Base-by-base conservation (phyloP, 2,888 invertebrate species). In the Dryadula phaetusa region DNA sequence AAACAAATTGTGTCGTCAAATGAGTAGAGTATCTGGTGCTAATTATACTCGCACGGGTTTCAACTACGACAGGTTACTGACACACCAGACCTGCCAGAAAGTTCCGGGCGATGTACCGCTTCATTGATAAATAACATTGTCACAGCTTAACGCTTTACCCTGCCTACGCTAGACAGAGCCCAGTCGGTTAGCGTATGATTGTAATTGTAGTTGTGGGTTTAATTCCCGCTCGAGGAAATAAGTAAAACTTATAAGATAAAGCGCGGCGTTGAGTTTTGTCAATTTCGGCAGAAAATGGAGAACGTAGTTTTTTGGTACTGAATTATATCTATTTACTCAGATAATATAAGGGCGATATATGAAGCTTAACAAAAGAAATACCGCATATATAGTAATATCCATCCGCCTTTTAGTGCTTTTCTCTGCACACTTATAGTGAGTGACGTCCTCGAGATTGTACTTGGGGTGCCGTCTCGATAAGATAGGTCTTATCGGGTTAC, bases 41-140 rank as follows among this genome's bases (percentile, higher is more conserved):
- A 74, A 74, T 74, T 74, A 69, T 74, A 74, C 46, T 10, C 64
- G 70, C 74, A 74, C 72, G 74, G 61, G 63, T 64, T 61, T 60
- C 42, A 66, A 62, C 72, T 67, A 74, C 66, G 76, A 74, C 77
- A 77, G 76, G 78, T 80, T 80, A 81, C 78, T 82, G 80, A 81
- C 83, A 81, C 77, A 70, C 37, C 47, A 22, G 18, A 10, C 47
- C 14, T 46, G 64, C 56, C 64, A 58, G 28, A 47, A 44, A 40
- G 40, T 47, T 49, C 18, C 56, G 20, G 34, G 49, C 34, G 0
- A 42, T 22, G 44, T 42, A 22, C 42, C 44, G 63, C n/a, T 44
- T 54, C 53, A 63, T 53, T 53, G 53, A 53, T 62, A 53, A 54
- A 44, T 22, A 44, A 44, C 16, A 28, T 2, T 7, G n/a, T 25